Evolutionary conservation across 2,113 vertebrate species (phyloP).

Genomic region (Nibea albiflora): DNA sequence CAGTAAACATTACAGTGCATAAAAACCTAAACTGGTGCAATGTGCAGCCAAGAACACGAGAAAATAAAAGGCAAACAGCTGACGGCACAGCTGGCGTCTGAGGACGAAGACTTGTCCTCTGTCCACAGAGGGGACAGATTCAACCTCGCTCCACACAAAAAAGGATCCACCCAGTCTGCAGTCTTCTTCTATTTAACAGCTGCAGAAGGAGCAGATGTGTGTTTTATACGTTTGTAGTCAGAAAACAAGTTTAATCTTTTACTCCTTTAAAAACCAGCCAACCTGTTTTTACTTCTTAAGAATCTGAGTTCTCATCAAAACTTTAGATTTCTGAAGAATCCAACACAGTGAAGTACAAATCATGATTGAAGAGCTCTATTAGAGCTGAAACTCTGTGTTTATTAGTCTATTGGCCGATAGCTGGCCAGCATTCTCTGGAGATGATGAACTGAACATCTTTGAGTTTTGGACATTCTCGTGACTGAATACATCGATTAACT

Average conservation of each 20-base stretch:
- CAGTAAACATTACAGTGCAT: background rate
- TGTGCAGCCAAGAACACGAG: conserved; percentile 11
- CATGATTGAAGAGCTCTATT: no score
- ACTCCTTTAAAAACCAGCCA: background rate
- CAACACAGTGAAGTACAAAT: no score
- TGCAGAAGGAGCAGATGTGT: background rate
- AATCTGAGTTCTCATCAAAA: no score
- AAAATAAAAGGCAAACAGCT: conserved; percentile 33
- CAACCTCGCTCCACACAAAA: background rate
- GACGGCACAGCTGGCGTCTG: conserved; percentile 39
- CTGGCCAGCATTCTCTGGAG: no score
- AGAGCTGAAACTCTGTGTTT: no score
- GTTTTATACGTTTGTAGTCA: no score
- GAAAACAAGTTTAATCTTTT: background rate
- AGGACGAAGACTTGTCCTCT: conserved; percentile 13
- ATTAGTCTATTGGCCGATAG: no score
- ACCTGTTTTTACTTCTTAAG: background rate
- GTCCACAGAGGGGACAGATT: conserved; percentile 27
- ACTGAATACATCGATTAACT: no score
- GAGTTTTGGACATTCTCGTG: no score
- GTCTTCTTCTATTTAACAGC: background rate
- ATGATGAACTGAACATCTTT: no score
- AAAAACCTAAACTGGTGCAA: background rate
- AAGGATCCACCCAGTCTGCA: conserved; percentile 3
- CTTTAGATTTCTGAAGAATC: no score